A percentile compares a stretch with the other conserved stretches of the same genome.
Evolutionary conservation across 2,797 vertebrate genomes (phyloP).

Genomic region (Neosilurus mollespiculum): DNA sequence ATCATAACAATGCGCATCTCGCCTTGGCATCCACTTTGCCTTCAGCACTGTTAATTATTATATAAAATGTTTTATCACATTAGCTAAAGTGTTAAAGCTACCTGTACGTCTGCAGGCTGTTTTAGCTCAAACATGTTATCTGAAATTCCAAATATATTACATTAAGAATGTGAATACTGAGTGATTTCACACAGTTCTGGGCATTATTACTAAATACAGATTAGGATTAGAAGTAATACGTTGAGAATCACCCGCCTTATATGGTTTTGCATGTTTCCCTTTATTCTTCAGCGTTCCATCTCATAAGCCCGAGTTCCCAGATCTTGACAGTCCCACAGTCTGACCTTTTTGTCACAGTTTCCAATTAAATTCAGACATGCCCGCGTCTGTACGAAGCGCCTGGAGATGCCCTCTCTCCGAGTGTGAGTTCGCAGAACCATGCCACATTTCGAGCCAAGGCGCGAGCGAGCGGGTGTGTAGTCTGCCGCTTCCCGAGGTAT

Average conservation of each 20-base stretch:
- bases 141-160: background rate
- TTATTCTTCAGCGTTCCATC: slow-evolving; percentile 23
- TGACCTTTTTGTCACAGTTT: slow-evolving; percentile 72
- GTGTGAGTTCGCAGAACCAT: slow-evolving; percentile 41
- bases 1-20: too few relatives aligned
- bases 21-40: too few relatives aligned
- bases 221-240: background rate
- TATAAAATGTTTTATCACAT: background rate
- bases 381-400: slow-evolving; percentile 59
- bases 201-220: background rate
- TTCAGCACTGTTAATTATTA: too few relatives aligned
- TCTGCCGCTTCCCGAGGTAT: slow-evolving; percentile 40
- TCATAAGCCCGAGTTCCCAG: slow-evolving; percentile 19
- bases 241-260: slow-evolving; percentile 34
- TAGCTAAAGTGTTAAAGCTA: background rate
- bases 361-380: slow-evolving; percentile 74
- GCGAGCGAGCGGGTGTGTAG: slow-evolving; percentile 54
- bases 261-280: slow-evolving; percentile 32
- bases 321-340: slow-evolving; percentile 29
- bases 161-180: background rate
- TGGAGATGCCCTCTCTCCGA: slow-evolving; percentile 54
- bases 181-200: background rate
- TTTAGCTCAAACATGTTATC: background rate
- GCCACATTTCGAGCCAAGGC: slow-evolving; percentile 65
- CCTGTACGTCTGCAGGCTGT: background rate